Conservation (phyloP, 2,888 invertebrate species). For the Nomada fabriciana region DNA sequence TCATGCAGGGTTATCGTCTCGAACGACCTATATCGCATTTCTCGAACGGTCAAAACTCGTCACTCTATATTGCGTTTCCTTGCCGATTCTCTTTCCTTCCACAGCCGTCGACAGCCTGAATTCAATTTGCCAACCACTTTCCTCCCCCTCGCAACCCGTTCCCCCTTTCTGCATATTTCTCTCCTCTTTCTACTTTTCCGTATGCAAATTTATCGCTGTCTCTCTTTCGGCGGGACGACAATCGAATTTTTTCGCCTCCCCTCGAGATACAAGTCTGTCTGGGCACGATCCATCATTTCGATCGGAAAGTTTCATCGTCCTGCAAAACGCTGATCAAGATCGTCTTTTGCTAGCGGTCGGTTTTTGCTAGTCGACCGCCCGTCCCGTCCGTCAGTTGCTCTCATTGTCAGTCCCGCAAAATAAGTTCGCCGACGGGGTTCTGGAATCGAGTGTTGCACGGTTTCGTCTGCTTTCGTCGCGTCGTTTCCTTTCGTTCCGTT, state of each 20-base stretch:
- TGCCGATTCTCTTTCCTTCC: too few relatives aligned
- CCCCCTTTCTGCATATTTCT: constrained; percentile 31
- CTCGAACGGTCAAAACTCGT: constrained; percentile 36
- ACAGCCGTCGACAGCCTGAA: too few relatives aligned
- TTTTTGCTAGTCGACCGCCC: not conserved
- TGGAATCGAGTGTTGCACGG: constrained; percentile 5
- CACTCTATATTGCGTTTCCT: too few relatives aligned
- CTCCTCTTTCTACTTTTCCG: not conserved
- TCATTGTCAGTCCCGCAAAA: not conserved
- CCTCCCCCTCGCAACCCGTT: not conserved
- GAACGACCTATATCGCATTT: constrained; percentile 62
- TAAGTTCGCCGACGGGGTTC: constrained; percentile 15
- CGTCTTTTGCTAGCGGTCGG: too few relatives aligned
- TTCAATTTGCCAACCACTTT: not conserved
- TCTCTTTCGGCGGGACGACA: constrained; percentile 69
- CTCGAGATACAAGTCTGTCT: constrained; percentile 22
- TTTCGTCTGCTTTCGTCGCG: not conserved
- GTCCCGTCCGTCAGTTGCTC: constrained; percentile 14
- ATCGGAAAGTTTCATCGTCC: too few relatives aligned
- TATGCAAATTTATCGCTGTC: constrained; percentile 45
- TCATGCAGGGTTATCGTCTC: constrained; percentile 71
- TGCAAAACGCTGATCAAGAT: too few relatives aligned
- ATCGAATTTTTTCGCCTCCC: constrained; percentile 72
- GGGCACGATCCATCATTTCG: constrained; percentile 16
- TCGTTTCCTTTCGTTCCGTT: not conserved